Evolutionary conservation across 2,797 vertebrate genomes (phyloP).

Genomic region (Masticophis lateralis): DNA sequence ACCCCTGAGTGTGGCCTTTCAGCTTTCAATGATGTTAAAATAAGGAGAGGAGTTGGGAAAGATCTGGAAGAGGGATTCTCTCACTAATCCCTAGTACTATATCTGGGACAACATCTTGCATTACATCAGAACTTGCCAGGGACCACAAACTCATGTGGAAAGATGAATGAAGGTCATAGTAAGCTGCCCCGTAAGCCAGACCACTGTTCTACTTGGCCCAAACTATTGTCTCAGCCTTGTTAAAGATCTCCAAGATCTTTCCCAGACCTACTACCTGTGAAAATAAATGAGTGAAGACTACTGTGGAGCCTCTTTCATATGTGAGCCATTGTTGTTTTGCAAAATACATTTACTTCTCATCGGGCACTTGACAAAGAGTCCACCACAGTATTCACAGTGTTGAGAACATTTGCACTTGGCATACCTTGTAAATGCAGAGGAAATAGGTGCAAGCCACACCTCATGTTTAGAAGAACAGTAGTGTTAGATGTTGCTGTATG

Average conservation of each 20-base stretch:
- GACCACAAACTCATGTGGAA: background rate
- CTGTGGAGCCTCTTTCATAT: background rate
- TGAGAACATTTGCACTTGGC: background rate
- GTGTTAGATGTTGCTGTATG: background rate
- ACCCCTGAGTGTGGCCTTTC: constrained; percentile 1
- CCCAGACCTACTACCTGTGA: background rate
- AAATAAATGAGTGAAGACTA: background rate
- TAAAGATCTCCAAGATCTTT: background rate
- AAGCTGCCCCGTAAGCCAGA: background rate
- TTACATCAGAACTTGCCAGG: background rate
- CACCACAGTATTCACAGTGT: background rate
- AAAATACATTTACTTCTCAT: background rate
- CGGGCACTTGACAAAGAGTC: background rate
- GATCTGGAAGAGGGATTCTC: background rate
- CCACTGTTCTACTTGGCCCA: no score
- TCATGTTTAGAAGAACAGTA: background rate
- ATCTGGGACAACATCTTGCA: background rate
- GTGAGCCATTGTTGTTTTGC: background rate
- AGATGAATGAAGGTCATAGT: background rate
- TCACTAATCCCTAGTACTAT: background rate
- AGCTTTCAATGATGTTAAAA: constrained; percentile 3
- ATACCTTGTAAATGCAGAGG: background rate
- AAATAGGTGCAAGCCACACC: background rate
- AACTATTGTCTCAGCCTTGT: background rate
- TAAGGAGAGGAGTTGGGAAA: background rate